Percentiles rank a stretch among this genome's conserved stretches.
Conservation (phyloP, 2,113 vertebrate species). For the Garra rufa region DNA sequence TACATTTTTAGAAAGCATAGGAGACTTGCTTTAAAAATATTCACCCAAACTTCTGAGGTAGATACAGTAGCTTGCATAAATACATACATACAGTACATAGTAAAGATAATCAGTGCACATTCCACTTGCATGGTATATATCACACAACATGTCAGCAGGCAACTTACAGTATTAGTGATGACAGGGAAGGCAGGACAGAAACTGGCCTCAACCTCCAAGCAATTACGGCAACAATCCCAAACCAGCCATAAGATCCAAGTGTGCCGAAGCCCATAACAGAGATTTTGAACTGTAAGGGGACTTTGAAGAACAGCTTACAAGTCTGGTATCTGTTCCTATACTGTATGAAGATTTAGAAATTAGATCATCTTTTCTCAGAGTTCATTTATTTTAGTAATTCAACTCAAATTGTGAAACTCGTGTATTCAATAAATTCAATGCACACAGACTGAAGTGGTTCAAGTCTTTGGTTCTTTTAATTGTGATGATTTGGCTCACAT, state of each 20-base stretch:
- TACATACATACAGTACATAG: too few relatives aligned
- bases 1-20: not conserved
- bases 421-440: too few relatives aligned
- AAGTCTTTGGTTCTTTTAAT: too few relatives aligned
- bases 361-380: not conserved
- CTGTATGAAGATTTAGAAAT: not conserved
- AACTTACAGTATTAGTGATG: not conserved
- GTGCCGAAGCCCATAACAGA: constrained; percentile 74
- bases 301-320: not conserved
- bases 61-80: not conserved
- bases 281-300: not conserved
- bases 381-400: too few relatives aligned
- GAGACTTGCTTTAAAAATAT: not conserved
- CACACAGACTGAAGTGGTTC: too few relatives aligned
- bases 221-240: constrained; percentile 89
- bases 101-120: not conserved
- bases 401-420: too few relatives aligned
- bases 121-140: not conserved
- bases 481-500: too few relatives aligned
- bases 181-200: constrained; percentile 52
- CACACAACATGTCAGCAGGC: not conserved
- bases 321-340: not conserved
- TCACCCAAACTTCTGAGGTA: not conserved
- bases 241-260: constrained; percentile 91
- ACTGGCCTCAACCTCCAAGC: constrained; percentile 91